Base-by-base conservation (phyloP, 2,797 vertebrate species). In the Catamblyrhynchus diadema region DNA sequence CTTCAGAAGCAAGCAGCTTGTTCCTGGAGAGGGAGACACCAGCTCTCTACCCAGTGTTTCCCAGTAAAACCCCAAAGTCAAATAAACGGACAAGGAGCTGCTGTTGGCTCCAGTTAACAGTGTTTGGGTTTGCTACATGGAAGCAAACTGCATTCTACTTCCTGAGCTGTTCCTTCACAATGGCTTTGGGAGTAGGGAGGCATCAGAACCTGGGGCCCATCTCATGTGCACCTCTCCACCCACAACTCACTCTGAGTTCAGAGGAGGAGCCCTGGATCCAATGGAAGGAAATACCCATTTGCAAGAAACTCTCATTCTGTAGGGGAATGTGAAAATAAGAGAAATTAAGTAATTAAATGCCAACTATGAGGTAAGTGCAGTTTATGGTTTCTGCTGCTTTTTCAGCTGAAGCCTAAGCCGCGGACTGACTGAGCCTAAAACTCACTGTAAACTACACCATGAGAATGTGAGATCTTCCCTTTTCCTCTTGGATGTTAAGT, bases 21-120 rank as follows among this genome's bases (percentile, higher is more conserved):
- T 4, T 77, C 39, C 25, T 57, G 45, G 44, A 64, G 56, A 79
- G 13, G 8, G 12, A 82, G 25, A 41, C 15, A 4, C 9, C n/a
- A 75, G n/a, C 9, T 61, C 9, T 42, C 32, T n/a, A n/a, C 14
- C 13, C 10, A 23, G 1, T 0, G 0, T 61, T 80, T 67, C 25
- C 42, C 13, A 60, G 19, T 9, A 14, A 79, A 74, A 32, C 30
- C 27, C 24, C 23, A 0, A 1, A 51, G 37, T 39, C 47, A 41
- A 44, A 50, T 8, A 53, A 53, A 50, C 10, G 15, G 39, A 44
- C 23, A 77, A 66, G 79, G 24, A 70, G 8, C 14, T 70, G 65
- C 20, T 25, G 5, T 32, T 35, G 14, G 23, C 50, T 71, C 18
- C 10, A 12, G 15, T 50, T 71, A 85, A 44, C 3, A 25, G 25